Percentiles rank a stretch among this genome's conserved stretches.
phyloP scores from a whole-genome alignment of 2,888 invertebrate species.

The Dryococelus australis region DNA sequence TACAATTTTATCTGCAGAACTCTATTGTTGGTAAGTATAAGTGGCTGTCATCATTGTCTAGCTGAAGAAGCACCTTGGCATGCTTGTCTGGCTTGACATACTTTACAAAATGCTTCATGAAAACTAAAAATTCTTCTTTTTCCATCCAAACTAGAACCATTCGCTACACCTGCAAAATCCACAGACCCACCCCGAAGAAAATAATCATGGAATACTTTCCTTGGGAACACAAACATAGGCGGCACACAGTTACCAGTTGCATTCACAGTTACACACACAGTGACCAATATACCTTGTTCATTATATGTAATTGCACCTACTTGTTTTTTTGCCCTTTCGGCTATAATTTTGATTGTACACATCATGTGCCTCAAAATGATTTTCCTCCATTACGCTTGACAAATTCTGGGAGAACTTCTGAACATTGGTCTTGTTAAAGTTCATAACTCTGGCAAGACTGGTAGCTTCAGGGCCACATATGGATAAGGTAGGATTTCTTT shows the following conservation, averaged over 20 bases:
- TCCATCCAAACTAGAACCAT: conserved; percentile 51
- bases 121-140: conserved; percentile 47
- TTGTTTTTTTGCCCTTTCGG: conserved; percentile 28
- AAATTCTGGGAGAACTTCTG: conserved; percentile 42
- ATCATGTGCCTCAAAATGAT: background rate
- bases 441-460: conserved; percentile 46
- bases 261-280: conserved; percentile 38
- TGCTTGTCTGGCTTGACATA: conserved; percentile 34
- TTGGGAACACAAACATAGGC: too few relatives aligned
- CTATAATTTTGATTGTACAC: conserved; percentile 28
- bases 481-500: conserved; percentile 46
- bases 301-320: conserved; percentile 35
- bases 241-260: conserved; percentile 47
- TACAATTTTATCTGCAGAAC: conserved; percentile 54
- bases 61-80: conserved; percentile 46
- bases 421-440: conserved; percentile 47
- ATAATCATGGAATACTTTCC: conserved; percentile 44
- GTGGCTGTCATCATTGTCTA: conserved; percentile 52
- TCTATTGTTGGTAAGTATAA: conserved; percentile 51
- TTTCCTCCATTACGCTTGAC: conserved; percentile 1
- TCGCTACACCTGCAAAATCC: conserved; percentile 46
- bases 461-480: conserved; percentile 48
- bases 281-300: conserved; percentile 47
- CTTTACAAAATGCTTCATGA: conserved; percentile 43
- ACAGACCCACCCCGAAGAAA: conserved; percentile 44